Conservation (phyloP, 2,797 vertebrate genomes). For the Sebastes iracundus region DNA sequence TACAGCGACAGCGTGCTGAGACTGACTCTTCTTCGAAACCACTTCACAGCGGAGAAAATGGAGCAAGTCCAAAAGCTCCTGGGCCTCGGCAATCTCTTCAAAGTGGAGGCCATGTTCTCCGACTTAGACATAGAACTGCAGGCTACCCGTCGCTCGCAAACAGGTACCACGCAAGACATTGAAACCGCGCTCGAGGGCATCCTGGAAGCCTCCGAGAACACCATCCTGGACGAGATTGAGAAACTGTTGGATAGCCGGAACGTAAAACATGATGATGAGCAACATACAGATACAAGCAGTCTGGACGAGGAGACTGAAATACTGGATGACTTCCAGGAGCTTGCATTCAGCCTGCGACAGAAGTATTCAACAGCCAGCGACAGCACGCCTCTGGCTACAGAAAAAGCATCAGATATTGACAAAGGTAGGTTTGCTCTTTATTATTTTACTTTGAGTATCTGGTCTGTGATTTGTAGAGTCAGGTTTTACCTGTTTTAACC, state of each 20-base stretch:
- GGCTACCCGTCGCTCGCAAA: slow-evolving; percentile 68
- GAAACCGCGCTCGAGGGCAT: slow-evolving; percentile 88
- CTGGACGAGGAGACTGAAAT: slow-evolving; percentile 87
- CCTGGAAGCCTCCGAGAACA: slow-evolving; percentile 87
- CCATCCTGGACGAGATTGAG: slow-evolving; percentile 88
- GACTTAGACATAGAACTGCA: slow-evolving; percentile 87
- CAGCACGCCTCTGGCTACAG: slow-evolving; percentile 73
- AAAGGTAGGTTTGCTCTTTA: slow-evolving; percentile 77
- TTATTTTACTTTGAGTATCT: background rate
- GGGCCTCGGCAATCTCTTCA: slow-evolving; percentile 79
- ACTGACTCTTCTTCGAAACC: slow-evolving; percentile 83
- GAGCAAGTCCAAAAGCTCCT: slow-evolving; percentile 84
- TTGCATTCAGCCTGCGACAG: slow-evolving; percentile 90
- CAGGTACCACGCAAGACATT: slow-evolving; percentile 65
- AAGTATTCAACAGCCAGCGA: slow-evolving; percentile 85
- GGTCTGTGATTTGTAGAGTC: background rate
- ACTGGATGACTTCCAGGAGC: slow-evolving; percentile 92
- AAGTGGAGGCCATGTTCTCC: slow-evolving; percentile 88
- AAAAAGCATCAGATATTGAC: slow-evolving; percentile 8
- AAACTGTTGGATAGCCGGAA: slow-evolving; percentile 84
- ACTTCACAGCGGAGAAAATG: slow-evolving; percentile 84
- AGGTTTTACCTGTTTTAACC: background rate
- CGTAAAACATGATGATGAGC: slow-evolving; percentile 53
- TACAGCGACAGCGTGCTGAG: slow-evolving; percentile 78
- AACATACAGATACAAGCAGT: slow-evolving; percentile 64